phyloP scores from a whole-genome alignment of 2,888 invertebrate genomes.

The Odontocolon sp. region DNA sequence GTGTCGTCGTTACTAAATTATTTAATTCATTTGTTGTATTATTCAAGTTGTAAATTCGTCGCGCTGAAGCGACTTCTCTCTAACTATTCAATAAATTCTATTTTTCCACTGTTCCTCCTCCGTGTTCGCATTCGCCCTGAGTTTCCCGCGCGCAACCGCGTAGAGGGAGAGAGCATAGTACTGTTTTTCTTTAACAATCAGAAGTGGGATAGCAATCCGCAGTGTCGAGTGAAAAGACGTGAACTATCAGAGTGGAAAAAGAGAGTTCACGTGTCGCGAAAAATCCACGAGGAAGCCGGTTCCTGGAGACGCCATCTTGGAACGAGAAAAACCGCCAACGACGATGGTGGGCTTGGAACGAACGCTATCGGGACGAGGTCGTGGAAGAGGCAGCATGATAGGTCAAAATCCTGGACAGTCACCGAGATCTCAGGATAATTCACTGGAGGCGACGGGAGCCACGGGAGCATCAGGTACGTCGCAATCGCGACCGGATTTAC shows the following conservation, averaged over 20 bases:
- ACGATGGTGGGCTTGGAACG: background rate
- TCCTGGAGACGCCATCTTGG: background rate
- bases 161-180: too few species aligned
- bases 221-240: background rate
- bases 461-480: background rate
- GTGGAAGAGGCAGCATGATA: background rate
- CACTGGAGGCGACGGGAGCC: background rate
- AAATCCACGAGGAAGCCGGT: background rate
- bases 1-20: too few species aligned
- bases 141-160: too few species aligned
- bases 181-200: background rate
- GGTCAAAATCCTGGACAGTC: background rate
- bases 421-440: background rate
- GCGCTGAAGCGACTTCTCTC: too few species aligned
- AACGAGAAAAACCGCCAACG: background rate
- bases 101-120: too few species aligned
- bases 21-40: too few species aligned
- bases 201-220: background rate
- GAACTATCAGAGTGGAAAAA: background rate
- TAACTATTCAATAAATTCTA: too few species aligned
- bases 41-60: too few species aligned
- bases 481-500: background rate
- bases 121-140: too few species aligned
- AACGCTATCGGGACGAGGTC: background rate
- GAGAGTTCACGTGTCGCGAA: background rate